Evolutionary conservation across 1,140 invertebrate genomes (phyloP), one percentile per base, ranked within the genome.

Genomic region (Drosophila lowei): DNA sequence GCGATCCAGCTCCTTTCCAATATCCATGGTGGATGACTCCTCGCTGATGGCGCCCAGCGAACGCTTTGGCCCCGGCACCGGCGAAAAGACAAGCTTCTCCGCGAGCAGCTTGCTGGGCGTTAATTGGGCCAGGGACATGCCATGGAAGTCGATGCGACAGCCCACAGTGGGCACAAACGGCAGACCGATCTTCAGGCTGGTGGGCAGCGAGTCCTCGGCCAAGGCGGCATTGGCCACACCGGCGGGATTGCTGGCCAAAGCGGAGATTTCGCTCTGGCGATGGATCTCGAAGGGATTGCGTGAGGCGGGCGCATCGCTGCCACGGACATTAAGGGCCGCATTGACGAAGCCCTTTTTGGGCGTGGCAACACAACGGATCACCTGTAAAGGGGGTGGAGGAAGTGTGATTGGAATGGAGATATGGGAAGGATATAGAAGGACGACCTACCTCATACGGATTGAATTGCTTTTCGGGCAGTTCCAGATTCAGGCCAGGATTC

Each of bases 1-100:
- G 15, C 89, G 79, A 72, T 91, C 91, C 44, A 91, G 48, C 49
- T 91, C 90, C 64, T 90, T 89, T 15, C 90, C 90, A 43, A 91
- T 91, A 56, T 91, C 88, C 76, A 91, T 75, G 28, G 71, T 79
- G 38, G 76, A 38, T 13, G 34, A 78, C 52, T 91, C 91, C 67
- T 91, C 91, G n/a, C 78, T 90, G 16, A 91, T 90, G 25, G 79
- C 78, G 11, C 75, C 83, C 52, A 91, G 63, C 1, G 85, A 80
- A 2, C 74, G 48, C 55, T 91, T 91, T 9, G 58, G n/a, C 9
- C 38, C 46, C 13, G 63, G 63, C 1, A 88, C 76, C 0, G 90
- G 79, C 3, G 90, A 90, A 43, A 91, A 91, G 4, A 91, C 85
- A 18, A 91, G 52, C 68, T 91, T 91, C 15, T 91, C 79, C 15